Percentiles rank a stretch among this genome's conserved stretches.
Conservation (phyloP, 2,113 vertebrate genomes). For the Ammodytes marinus region DNA sequence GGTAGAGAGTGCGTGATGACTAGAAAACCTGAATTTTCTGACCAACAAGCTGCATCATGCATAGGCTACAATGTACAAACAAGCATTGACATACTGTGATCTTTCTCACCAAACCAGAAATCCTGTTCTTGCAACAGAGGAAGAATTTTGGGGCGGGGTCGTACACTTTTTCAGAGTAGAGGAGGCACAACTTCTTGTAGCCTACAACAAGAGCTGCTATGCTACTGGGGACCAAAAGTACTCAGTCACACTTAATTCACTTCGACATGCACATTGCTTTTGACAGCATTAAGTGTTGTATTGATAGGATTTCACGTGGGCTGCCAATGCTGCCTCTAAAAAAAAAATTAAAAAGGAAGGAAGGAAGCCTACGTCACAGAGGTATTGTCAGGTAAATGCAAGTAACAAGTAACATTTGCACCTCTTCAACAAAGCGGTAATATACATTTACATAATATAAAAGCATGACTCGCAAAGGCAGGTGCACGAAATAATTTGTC, state of each 20-base stretch:
- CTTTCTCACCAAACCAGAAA: neutral
- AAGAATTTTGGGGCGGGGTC: slow-evolving; percentile 49
- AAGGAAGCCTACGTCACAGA: slow-evolving; percentile 20
- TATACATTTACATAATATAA: neutral
- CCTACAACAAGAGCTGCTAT: neutral
- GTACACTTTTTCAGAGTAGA: too few relatives aligned
- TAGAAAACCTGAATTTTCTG: too few relatives aligned
- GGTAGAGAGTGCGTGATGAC: too few relatives aligned
- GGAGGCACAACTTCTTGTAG: neutral
- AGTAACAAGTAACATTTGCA: neutral
- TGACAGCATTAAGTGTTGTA: neutral
- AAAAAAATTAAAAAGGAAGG: too few relatives aligned
- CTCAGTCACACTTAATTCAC: neutral
- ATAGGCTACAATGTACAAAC: too few relatives aligned
- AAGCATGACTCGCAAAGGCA: neutral
- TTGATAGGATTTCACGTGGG: neutral
- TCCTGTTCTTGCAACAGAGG: neutral
- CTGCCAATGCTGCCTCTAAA: too few relatives aligned
- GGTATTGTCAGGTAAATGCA: neutral
- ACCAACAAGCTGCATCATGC: too few relatives aligned
- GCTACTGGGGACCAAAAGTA: too few relatives aligned
- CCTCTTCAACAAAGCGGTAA: neutral
- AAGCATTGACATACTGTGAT: neutral
- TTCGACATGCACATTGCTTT: neutral
- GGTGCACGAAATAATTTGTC: too few relatives aligned